A percentile compares a stretch with the other conserved stretches of the same genome.
Evolutionary conservation across 1,140 invertebrate genomes (phyloP).

Genomic region (Rhysida immarginata): DNA sequence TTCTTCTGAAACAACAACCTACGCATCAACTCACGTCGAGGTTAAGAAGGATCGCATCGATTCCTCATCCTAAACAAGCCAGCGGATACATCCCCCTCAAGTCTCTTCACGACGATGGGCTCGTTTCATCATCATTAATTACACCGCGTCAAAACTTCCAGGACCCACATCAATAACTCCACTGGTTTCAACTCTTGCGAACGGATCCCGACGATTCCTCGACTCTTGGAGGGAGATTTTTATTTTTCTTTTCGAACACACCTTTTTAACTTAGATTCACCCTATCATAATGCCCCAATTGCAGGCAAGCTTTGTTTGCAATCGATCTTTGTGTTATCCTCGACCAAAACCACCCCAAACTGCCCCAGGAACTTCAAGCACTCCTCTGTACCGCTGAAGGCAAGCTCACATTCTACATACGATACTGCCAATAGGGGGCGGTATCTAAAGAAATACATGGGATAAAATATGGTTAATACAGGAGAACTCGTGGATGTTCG

Average conservation of each 20-base stretch:
- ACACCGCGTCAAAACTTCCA: background rate
- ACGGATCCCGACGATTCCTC: no score
- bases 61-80: background rate
- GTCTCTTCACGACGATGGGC: background rate
- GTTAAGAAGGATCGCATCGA: background rate
- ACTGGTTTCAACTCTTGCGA: background rate
- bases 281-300: slow-evolving; percentile 24
- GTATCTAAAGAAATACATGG: slow-evolving; percentile 56
- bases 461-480: no score
- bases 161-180: slow-evolving; percentile 1
- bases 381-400: slow-evolving; percentile 63
- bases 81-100: background rate
- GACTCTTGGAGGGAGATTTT: no score
- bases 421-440: slow-evolving; percentile 73
- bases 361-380: slow-evolving; percentile 71
- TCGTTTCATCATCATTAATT: background rate
- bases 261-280: background rate
- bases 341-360: slow-evolving; percentile 58
- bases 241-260: no score
- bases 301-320: slow-evolving; percentile 61
- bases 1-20: background rate
- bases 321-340: slow-evolving; percentile 56
- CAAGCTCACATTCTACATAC: slow-evolving; percentile 68
- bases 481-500: no score
- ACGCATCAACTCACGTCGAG: background rate